Evolutionary conservation across 2,888 invertebrate species (phyloP), one percentile per base, ranked within the genome.

Genomic region (Ceramica pisi): DNA sequence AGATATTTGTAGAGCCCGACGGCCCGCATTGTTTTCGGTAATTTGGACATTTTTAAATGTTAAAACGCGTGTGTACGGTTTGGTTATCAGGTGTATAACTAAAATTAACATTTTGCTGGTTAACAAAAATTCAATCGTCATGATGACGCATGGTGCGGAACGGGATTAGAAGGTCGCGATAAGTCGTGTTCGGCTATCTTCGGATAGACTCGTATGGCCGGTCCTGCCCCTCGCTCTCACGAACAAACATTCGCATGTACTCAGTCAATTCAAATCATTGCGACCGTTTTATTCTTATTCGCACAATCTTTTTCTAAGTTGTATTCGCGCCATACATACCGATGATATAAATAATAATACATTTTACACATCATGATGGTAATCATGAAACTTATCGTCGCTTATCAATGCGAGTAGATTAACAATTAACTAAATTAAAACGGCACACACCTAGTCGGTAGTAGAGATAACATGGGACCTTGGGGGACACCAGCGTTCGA

Each of bases 1-100:
- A 95, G 88, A 84, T 95, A 94, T 88, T 94, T 93, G 74, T 92
- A 95, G 23, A 95, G 86, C 9, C 94, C 95, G 48, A 95, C 94
- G 19, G 94, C 95, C 81, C 91, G 92, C 94, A 95, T 95, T 23
- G 90, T 90, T 88, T 90, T 92, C 16, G 95, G 94, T 50, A 21
- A 50, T 21, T 21, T 50, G 12, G 10, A 73, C 83, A 86, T 87
- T 31, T 72, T 83, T 60, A 48, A 73, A 71, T 71, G 56, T 69
- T 65, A 50, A 51, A 35, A 55, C 59, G 65, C 77, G 69, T 76
- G 68, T 55, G 78, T 57, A 9, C 16, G 41, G 16, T 46, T 51
- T 61, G 71, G 71, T 48, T 16, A 63, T 35, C 46, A 78, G 16
- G 12, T 38, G 38, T n/a, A n/a, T 48, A 9, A 48, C 48, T 50